Base-by-base conservation (phyloP, 2,797 vertebrate genomes). In the Danio albolineatus region DNA sequence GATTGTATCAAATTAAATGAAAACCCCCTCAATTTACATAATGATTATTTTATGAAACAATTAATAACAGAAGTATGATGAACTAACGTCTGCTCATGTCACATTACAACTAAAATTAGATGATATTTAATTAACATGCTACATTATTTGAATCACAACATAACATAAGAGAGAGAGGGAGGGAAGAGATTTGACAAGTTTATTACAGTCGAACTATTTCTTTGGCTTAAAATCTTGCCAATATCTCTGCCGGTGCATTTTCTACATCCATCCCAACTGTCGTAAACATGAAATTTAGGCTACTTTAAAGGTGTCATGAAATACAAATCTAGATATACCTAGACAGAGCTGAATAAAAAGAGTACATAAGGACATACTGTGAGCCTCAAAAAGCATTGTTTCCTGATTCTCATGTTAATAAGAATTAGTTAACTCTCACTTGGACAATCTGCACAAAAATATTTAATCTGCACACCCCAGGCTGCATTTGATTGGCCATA, bases 1-100 rank as follows among this genome's bases (percentile, higher is more conserved):
- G 87, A 87, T 90, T 89, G 87, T 88, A 92, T 91, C 88, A 87
- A 89, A 92, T 90, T 74, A 85, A 87, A 90, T 76, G 80, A 86
- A n/a, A 81, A 78, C 85, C 72, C n/a, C 16, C 57, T 59, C 80
- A 85, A 91, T 92, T 92, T 92, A 81, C 91, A 92, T 92, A 91
- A 93, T 89, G 84, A 89, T 89, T 86, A 78, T 85, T 87, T 88
- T 84, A 87, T 82, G 84, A 89, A 86, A 88, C 83, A 89, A 89
- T 91, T 86, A 86, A 88, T 89, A 89, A 90, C 85, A 89, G 86
- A 87, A 73, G 44, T 76, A 83, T 67, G 76, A 86, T 77, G 75
- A 90, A 92, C 92, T 86, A 88, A 91, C 91, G 87, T 88, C 83
- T 78, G 60, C 14, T 84, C 81, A 82, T 86, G 71, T 67, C 28